These are phyloP conservation scores for Epicauta chinensis DNA, from an alignment of 1,140 invertebrate genomes.

Conservation along the genomic window DNA sequence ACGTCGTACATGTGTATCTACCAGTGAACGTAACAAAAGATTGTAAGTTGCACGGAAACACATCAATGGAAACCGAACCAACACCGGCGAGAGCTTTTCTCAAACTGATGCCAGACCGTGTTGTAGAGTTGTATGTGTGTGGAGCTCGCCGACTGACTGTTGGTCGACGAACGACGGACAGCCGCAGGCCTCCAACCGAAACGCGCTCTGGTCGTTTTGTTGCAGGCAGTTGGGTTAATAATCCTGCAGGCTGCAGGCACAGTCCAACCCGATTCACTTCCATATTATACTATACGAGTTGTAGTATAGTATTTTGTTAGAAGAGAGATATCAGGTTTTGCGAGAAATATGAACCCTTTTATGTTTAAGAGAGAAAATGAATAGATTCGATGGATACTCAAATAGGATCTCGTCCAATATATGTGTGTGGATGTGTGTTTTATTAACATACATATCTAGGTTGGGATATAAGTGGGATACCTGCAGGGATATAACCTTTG, in stretches of 20 bases:
- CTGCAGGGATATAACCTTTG: not conserved
- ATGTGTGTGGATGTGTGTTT: slow-evolving; percentile 2
- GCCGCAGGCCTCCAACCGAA: slow-evolving; percentile 19
- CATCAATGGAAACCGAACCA: slow-evolving; percentile 7
- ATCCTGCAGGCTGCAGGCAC: slow-evolving; percentile 22
- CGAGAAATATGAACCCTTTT: slow-evolving; percentile 20
- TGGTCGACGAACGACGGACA: slow-evolving; percentile 11
- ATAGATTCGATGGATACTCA: not conserved
- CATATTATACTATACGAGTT: not conserved
- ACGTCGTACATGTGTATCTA: too few species aligned
- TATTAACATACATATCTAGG: not conserved
- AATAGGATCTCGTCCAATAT: slow-evolving; percentile 4
- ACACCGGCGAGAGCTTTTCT: slow-evolving; percentile 7
- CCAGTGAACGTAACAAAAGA: too few species aligned
- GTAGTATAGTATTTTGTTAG: not conserved
- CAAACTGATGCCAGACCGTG: slow-evolving; percentile 8
- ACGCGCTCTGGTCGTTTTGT: slow-evolving; percentile 19
- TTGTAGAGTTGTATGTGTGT: slow-evolving; percentile 1
- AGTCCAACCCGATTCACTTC: slow-evolving; percentile 23
- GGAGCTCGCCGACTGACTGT: slow-evolving; percentile 6
- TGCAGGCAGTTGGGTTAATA: slow-evolving; percentile 30
- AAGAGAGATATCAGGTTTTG: slow-evolving; percentile 21
- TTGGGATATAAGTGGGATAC: not conserved
- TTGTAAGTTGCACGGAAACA: not conserved
- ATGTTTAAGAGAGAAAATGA: slow-evolving; percentile 11